Percentiles rank a stretch among this genome's conserved stretches.
Evolutionary conservation across 2,888 invertebrate species (phyloP).

Genomic region (Emmelina monodactyla): DNA sequence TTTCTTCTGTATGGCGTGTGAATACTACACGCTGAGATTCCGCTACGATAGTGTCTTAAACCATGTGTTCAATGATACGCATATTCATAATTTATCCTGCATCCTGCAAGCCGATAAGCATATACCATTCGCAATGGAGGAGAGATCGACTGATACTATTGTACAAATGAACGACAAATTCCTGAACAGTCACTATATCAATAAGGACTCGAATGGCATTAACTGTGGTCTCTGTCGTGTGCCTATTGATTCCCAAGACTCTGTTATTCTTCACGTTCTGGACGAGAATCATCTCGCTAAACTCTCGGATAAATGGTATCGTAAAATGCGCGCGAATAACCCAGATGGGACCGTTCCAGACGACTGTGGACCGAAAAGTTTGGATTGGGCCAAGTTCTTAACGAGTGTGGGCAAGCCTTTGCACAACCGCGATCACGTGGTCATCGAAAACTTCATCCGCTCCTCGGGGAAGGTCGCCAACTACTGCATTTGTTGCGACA

Average conservation of each 20-base stretch:
- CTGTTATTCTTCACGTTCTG: conserved; percentile 39
- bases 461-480: conserved; percentile 52
- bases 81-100: conserved; percentile 46
- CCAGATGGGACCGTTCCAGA: conserved; percentile 44
- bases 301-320: conserved; percentile 44
- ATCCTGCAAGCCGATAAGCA: conserved; percentile 45
- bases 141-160: conserved; percentile 36
- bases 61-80: conserved; percentile 53
- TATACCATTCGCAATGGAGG: conserved; percentile 36
- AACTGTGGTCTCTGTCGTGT: conserved; percentile 39
- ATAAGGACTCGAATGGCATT: conserved; percentile 23
- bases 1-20: conserved; percentile 56
- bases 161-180: conserved; percentile 47
- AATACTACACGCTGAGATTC: conserved; percentile 53
- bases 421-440: conserved; percentile 45
- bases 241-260: conserved; percentile 32
- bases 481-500: conserved; percentile 51
- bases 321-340: conserved; percentile 34
- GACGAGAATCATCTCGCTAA: conserved; percentile 50
- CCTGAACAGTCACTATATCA: conserved; percentile 34
- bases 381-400: conserved; percentile 55
- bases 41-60: conserved; percentile 54
- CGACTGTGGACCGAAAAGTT: conserved; percentile 54
- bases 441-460: conserved; percentile 54
- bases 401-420: conserved; percentile 49